Conservation (phyloP, 23 tunicate species). For the Ascidia mentula region DNA sequence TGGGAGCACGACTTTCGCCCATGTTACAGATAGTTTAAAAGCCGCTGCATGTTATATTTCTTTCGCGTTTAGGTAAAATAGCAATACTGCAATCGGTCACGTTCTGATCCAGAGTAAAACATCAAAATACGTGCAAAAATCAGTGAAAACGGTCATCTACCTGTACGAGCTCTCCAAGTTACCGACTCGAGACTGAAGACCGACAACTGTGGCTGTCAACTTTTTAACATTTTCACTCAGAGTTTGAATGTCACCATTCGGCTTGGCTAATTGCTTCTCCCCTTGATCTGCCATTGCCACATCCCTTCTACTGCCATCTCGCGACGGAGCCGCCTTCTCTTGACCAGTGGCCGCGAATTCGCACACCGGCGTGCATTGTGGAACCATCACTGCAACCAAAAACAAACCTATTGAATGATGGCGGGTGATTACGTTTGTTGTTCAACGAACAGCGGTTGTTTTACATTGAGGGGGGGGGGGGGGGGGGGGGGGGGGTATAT, state of each 20-base stretch:
- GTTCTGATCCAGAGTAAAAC: too few relatives aligned
- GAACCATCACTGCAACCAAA: conserved; percentile 10
- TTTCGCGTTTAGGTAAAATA: too few relatives aligned
- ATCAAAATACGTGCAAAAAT: too few relatives aligned
- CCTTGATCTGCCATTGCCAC: conserved; percentile 28
- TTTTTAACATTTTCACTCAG: conserved; percentile 1
- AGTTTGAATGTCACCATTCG: neutral
- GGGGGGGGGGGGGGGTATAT: too few relatives aligned
- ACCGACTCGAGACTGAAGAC: conserved; percentile 13
- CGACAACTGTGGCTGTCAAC: conserved; percentile 13
- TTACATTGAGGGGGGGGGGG: too few relatives aligned
- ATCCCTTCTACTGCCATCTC: neutral
- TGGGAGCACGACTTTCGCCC: too few relatives aligned
- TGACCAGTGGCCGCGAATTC: neutral
- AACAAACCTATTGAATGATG: too few relatives aligned
- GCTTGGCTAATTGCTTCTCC: neutral
- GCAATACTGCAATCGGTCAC: too few relatives aligned
- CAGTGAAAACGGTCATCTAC: neutral
- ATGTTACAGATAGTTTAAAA: too few relatives aligned
- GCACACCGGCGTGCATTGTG: conserved; percentile 19
- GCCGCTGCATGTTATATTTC: too few relatives aligned
- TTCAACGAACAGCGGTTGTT: too few relatives aligned
- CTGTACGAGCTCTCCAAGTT: conserved; percentile 20
- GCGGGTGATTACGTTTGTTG: too few relatives aligned
- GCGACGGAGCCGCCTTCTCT: neutral